phyloP scores from a whole-genome alignment of 2,113 vertebrate species.

The Mobula birostris region DNA sequence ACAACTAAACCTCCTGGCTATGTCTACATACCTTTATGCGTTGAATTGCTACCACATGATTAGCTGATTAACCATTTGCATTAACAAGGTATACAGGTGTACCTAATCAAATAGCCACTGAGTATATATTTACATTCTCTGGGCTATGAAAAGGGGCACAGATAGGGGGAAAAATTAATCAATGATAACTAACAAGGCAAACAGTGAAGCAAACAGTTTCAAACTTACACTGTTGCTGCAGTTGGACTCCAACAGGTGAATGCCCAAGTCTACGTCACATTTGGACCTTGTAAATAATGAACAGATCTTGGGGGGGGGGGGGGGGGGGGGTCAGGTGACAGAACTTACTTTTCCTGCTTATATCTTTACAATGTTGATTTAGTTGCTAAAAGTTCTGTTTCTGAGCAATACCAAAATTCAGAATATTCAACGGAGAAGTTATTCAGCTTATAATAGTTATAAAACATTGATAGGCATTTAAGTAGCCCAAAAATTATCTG shows the following conservation, averaged over 20 bases:
- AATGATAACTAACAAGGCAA: background rate
- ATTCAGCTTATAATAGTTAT: background rate
- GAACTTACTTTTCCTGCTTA: background rate
- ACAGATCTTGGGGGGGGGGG: background rate
- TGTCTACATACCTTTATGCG: too few relatives aligned
- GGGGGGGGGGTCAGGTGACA: background rate
- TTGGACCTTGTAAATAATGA: background rate
- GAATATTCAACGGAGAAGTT: background rate
- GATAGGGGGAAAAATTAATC: background rate
- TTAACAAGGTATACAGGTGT: too few relatives aligned
- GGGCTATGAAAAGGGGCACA: background rate
- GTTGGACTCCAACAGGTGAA: background rate
- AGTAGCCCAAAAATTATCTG: background rate
- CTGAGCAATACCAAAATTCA: background rate
- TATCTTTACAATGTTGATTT: background rate
- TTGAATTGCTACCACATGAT: too few relatives aligned
- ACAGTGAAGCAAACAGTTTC: background rate
- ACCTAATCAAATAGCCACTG: too few relatives aligned
- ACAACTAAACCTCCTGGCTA: too few relatives aligned
- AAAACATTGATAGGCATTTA: background rate
- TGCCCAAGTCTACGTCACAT: background rate
- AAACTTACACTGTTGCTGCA: background rate
- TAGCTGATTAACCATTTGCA: too few relatives aligned
- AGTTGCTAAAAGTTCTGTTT: background rate
- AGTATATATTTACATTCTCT: background rate